These are phyloP conservation scores for Lasioglossum calceatum DNA, from an alignment of 2,888 invertebrate species.

Conservation along the genomic window DNA sequence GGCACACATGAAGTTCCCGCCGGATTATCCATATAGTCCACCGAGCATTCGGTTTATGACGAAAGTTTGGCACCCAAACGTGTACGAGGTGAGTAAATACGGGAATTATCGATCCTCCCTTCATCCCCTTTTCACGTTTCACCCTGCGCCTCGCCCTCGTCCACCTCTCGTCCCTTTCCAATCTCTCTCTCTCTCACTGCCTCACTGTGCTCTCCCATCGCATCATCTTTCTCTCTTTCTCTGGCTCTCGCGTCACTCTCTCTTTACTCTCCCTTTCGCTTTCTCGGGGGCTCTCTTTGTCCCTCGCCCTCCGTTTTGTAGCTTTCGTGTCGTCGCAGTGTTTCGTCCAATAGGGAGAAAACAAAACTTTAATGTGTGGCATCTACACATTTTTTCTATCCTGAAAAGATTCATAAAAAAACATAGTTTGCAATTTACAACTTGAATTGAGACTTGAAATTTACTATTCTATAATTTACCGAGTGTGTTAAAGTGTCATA, in stretches of 20 bases:
- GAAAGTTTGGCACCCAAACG: conserved; percentile 99
- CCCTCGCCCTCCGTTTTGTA: conserved; percentile 50
- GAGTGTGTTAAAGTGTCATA: too few relatives aligned
- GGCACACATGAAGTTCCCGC: conserved; percentile 99
- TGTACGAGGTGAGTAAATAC: conserved; percentile 95
- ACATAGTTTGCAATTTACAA: neutral
- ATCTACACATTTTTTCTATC: too few relatives aligned
- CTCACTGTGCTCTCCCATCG: neutral
- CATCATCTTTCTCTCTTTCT: neutral
- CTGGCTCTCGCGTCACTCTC: neutral
- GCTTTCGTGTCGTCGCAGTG: conserved; percentile 48
- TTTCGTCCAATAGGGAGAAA: neutral
- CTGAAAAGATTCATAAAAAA: too few relatives aligned
- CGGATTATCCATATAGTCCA: conserved; percentile 99
- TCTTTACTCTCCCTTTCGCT: conserved; percentile 3
- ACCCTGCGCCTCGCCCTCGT: conserved; percentile 36
- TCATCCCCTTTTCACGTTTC: conserved; percentile 27
- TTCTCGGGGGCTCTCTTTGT: conserved; percentile 52
- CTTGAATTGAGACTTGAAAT: neutral
- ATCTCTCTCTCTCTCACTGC: conserved; percentile 7
- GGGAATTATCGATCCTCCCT: conserved; percentile 73
- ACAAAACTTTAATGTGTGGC: neutral
- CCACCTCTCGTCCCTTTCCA: conserved; percentile 35
- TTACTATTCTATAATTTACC: neutral
- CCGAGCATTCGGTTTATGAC: conserved; percentile 98